phyloP scores from a whole-genome alignment of 2,113 vertebrate species.

The Microcebus lehilahytsara region DNA sequence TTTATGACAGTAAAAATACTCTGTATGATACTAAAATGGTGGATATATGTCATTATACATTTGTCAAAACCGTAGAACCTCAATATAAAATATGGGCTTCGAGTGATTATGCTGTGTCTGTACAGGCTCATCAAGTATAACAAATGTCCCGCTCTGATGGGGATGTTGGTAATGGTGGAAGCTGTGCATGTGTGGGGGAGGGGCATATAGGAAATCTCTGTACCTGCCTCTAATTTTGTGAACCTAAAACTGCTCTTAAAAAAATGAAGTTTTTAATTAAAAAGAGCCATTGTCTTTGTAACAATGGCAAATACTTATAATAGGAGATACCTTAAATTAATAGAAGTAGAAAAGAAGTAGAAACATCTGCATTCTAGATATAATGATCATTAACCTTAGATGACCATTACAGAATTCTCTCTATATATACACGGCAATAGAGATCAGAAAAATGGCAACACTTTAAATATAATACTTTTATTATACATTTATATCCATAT shows the following conservation, averaged over 20 bases:
- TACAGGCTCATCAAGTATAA: not conserved
- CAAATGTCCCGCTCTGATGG: not conserved
- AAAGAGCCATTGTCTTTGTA: not conserved
- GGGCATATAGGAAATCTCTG: not conserved
- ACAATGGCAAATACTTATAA: not conserved
- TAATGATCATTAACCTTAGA: not conserved
- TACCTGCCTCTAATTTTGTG: not conserved
- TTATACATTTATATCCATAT: no score
- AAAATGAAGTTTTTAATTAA: not conserved
- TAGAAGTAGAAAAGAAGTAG: not conserved
- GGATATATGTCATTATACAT: not conserved
- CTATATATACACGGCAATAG: not conserved
- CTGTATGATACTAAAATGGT: not conserved
- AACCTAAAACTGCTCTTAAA: not conserved
- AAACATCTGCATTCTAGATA: not conserved
- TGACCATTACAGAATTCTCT: not conserved
- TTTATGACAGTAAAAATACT: not conserved
- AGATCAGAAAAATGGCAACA: not conserved
- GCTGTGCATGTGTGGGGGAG: not conserved
- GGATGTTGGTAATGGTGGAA: not conserved
- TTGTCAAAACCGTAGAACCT: not conserved
- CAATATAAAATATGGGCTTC: not conserved
- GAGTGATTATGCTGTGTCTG: not conserved
- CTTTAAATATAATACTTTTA: not conserved
- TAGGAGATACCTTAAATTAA: not conserved